Evolutionary conservation across 2,797 vertebrate genomes (phyloP), one percentile per base, ranked within the genome.

Genomic region (Pangasius krempfi): DNA sequence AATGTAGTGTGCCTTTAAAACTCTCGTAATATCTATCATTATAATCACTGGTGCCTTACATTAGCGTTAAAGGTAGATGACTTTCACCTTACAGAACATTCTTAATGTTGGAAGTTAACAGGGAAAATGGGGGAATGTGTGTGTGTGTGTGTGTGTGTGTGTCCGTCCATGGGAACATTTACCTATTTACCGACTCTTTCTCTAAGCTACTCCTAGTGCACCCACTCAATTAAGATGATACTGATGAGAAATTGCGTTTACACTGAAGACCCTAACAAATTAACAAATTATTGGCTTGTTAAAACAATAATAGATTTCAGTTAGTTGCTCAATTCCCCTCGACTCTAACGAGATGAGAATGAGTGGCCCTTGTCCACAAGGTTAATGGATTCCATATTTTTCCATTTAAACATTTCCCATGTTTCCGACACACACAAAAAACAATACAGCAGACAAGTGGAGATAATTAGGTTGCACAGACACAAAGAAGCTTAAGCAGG

Each of bases 351-450:
- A 96, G 95, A 96, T 96, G 96, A 94, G 96, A 96, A 96, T 95
- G 95, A 95, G 95, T 96, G 96, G 96, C 96, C 94, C 95, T 96
- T 95, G 96, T 95, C 96, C 96, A 95, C 94, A 95, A 96, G 96
- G 96, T 97, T 97, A 96, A 97, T 96, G 93, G 95, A 96, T 96
- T 97, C 95, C 95, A 96, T 96, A 97, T 96, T 97, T 97, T 92
- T 95, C 96, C 84, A 90, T 90, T 92, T 76, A 92, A 91, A 91
- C 87, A 72, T 87, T 84, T 86, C 62, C 83, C 88, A 88, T 88
- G 90, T 86, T 90, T 87, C 75, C 73, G 78, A 87, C 84, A 89
- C 68, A 47, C 78, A 68, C 89, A 82, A 5, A 87, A 22, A 81
- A 62, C 73, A 88, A 85, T 56, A 58, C 88, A 83, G 86, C 52